Evolutionary conservation across 92 coral and sea anemone species (phyloP), one percentile per base, ranked within the genome.

Genomic region (Palythoa caribaeorum): DNA sequence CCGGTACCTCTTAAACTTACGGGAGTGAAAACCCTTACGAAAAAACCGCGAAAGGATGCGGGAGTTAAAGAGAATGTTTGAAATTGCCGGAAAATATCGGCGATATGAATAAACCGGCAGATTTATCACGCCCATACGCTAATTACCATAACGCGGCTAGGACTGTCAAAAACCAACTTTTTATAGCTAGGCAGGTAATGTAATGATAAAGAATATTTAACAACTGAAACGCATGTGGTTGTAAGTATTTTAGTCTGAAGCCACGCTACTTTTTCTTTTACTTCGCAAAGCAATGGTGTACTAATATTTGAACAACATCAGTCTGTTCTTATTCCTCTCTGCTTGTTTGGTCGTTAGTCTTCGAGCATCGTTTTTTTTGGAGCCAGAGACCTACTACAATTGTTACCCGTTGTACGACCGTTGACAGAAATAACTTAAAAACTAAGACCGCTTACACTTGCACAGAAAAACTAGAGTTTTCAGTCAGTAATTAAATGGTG

Each of bases 31-130:
- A 38, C n/a, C 44, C 20, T 7, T 13, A 37, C 72, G 14, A 57
- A 68, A 65, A 66, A 47, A 81, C 40, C 76, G 76, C 73, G 36
- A 44, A 65, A 28, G 54, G 54, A 81, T 60, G 84, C 54, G 57
- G 73, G 20, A 16, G 13, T 14, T 16, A 65, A 79, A n/a, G 5
- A 15, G 55, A 50, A 17, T n/a, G 13, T 11, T 21, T 65, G 10
- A 63, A 19, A 79, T 44, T 4, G 44, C 60, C 86, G 86, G 75
- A 81, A 81, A 68, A 36, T 81, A 28, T 28, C 28, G 36, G 47
- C 59, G 60, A 69, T 5, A 12, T n/a, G 75, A 44, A 39, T 65
- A n/a, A 13, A 44, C 59, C 28, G 17, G 76, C 66, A 53, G 15
- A 0, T 35, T 9, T 13, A 40, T 13, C 60, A 28, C 80, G 79